Evolutionary conservation across 2,888 invertebrate genomes (phyloP).

Genomic region (Bugulina stolonifera): DNA sequence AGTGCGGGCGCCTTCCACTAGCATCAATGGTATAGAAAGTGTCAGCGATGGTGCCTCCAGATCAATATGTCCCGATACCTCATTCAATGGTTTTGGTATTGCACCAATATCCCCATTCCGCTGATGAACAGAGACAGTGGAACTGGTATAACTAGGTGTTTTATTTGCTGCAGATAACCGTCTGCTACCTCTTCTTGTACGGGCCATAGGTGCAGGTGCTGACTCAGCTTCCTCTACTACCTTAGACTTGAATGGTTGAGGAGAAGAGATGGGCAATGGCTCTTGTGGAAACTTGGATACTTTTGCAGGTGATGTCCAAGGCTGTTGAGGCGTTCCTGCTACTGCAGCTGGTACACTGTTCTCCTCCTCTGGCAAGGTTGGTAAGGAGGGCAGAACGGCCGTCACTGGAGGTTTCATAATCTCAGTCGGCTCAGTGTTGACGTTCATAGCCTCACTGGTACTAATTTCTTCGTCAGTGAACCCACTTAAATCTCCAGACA

Average conservation of each 20-base stretch:
- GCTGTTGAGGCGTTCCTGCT: background rate
- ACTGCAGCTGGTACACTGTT: background rate
- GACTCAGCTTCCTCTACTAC: background rate
- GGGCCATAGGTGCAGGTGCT: background rate
- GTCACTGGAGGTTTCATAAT: background rate
- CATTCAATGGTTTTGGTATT: background rate
- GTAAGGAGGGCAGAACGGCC: background rate
- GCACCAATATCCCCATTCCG: background rate
- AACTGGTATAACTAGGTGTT: no score
- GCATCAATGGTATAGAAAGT: constrained; percentile 6
- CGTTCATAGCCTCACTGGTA: background rate
- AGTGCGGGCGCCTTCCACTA: background rate
- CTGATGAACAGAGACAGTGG: background rate
- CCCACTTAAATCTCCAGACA: background rate
- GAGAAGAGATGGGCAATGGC: background rate
- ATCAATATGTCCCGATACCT: constrained; percentile 19
- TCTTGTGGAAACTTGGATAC: background rate
- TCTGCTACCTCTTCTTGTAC: background rate
- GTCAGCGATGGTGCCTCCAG: background rate
- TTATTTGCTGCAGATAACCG: background rate
- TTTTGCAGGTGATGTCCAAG: background rate
- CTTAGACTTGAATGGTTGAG: background rate
- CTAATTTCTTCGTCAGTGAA: background rate
- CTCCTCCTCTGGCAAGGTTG: background rate
- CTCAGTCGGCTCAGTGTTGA: background rate